Evolutionary conservation across 2,113 vertebrate genomes (phyloP).

Genomic region (cat (Felis catus)): F.catus_Fca126_mat1.0 CM031422.1:15353501-15354000

Average conservation of each 20-base stretch:
- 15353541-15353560: neutral
- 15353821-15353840: neutral
- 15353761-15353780: neutral
- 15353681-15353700: neutral
- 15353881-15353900: neutral
- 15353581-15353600: neutral
- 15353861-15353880: neutral
- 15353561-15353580: neutral
- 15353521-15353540: neutral
- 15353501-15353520: neutral
- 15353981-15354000: too few relatives aligned
- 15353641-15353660: neutral
- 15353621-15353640: neutral
- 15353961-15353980: too few relatives aligned
- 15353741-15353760: too few relatives aligned
- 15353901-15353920: too few relatives aligned
- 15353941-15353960: too few relatives aligned
- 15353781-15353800: neutral
- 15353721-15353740: neutral
- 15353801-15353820: neutral
- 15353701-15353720: neutral
- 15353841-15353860: neutral
- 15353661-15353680: neutral
- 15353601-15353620: neutral
- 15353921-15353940: too few relatives aligned